Evolutionary conservation across 92 coral and sea anemone genomes (phyloP), one percentile per base, ranked within the genome.

Genomic region (Zoanthus gigantus): DNA sequence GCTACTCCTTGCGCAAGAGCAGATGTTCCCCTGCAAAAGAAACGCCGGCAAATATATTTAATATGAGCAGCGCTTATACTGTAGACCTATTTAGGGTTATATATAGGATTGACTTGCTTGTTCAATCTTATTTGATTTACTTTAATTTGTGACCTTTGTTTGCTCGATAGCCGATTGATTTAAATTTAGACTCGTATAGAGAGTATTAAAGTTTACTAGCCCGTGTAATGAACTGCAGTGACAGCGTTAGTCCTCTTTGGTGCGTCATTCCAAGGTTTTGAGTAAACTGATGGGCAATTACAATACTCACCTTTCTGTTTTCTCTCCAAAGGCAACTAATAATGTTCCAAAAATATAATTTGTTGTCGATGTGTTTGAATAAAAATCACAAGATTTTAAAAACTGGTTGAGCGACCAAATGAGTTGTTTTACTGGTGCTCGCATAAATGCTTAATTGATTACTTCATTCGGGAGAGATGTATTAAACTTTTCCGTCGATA

Each of bases 361-460:
- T 65, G 5, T 54, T 42, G 74, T 67, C 71, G 2, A 45, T 11
- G n/a, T 61, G 50, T 18, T 46, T 18, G 32, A 67, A 60, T 58
- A 79, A 8, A 81, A 81, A 66, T 47, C 63, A 47, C 75, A 42
- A 47, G 75, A 53, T 81, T 58, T 79, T 18, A 69, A 63, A 42
- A 30, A 50, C 83, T 52, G 83, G 83, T 79, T 58, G 83, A 79
- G 53, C 56, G 68, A 57, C 50, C 72, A 57, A 61, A 29, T 34
- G 50, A 79, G 60, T 60, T 79, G 83, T 79, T 79, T 60, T 79
- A 2, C 83, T 79, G 83, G 83, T 79, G 72, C 12, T 79, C 54
- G 53, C 83, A 79, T 79, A 32, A 79, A 79, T 79, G 46, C 83
- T 79, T 79, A 79, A 79, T 79, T 79, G 53, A 60, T 79, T 23